Evolutionary conservation across 35 echinoderm and acorn worm genomes (phyloP).

Genomic region (Apostichopus japonicus): DNA sequence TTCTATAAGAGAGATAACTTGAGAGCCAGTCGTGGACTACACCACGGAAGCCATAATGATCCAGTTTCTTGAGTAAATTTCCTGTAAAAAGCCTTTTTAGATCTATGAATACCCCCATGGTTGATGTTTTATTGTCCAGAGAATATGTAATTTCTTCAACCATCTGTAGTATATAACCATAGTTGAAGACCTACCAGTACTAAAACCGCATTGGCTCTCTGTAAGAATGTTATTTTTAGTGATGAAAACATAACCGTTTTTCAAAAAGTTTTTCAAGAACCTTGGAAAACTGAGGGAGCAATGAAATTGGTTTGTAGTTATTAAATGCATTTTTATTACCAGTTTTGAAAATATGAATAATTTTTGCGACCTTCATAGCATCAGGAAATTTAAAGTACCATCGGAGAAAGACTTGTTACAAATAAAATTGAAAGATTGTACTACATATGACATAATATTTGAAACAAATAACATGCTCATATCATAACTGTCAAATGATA

Average conservation of each 20-base stretch:
- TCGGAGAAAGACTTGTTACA: neutral
- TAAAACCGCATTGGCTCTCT: conserved; percentile 8
- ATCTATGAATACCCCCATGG: conserved; percentile 33
- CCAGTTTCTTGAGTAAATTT: conserved; percentile 25
- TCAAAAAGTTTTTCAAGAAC: neutral
- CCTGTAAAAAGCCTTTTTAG: conserved; percentile 49
- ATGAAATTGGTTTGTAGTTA: neutral
- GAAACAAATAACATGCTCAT: neutral
- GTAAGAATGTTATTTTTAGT: neutral
- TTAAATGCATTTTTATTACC: neutral
- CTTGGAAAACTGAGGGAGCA: neutral
- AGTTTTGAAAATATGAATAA: neutral
- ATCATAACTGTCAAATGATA: neutral
- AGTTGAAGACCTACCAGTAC: neutral
- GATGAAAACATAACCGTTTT: neutral
- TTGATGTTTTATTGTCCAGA: conserved; percentile 29
- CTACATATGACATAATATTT: neutral
- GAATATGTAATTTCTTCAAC: conserved; percentile 17
- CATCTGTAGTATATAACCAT: neutral
- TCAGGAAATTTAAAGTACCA: neutral
- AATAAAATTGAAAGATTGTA: neutral
- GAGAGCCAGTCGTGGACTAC: conserved; percentile 21
- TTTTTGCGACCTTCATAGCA: neutral
- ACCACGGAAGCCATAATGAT: conserved; percentile 37
- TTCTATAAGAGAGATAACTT: conserved; percentile 13